Base-by-base conservation (phyloP, 2,888 invertebrate species). In the Diaphora mendica region DNA sequence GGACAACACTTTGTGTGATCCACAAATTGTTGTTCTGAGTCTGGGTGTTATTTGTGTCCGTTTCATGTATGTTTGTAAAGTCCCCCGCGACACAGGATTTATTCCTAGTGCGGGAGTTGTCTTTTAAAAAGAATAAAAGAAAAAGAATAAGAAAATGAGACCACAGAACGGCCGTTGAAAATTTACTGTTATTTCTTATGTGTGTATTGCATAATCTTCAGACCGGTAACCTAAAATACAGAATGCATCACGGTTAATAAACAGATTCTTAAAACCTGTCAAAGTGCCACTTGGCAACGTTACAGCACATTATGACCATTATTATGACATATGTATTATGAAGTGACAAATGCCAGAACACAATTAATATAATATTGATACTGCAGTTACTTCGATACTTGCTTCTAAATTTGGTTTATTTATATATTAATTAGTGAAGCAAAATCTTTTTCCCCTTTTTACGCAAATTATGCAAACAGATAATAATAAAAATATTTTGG, bases 231-330 rank as follows among this genome's bases (percentile, higher is more conserved):
- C 26, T 26, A 35, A 69, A 69, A 39, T 55, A 69, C 26, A 55
- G 17, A 69, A 64, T 55, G 39, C 26, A 69, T 68, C n/a, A n/a
- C 35, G n/a, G 55, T 26, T 55, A 68, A 68, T 68, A 68, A 68
- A 51, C 55, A 68, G 8, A 68, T 15, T 68, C 51, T n/a, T 68
- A 68, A 35, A 68, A 55, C 35, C 30, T 35, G 33, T 23, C 35
- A 35, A 68, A 70, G 30, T 42, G 30, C 59, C 30, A 33, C 39
- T 70, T 42, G 62, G 42, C 70, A 42, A 11, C 59, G 42, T 70
- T 42, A 30, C 62, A 62, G 70, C 62, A 23, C 59, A 23, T 35
- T 26, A 62, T 67, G 67, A 67, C 30, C 23, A 48, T 30, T 42
- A 23, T 35, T 26, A 62, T 67, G 67, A 67, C 30, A 30, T 67